Evolutionary conservation across 2,797 vertebrate genomes (phyloP), one percentile per base, ranked within the genome.

Genomic region (Labroides dimidiatus): DNA sequence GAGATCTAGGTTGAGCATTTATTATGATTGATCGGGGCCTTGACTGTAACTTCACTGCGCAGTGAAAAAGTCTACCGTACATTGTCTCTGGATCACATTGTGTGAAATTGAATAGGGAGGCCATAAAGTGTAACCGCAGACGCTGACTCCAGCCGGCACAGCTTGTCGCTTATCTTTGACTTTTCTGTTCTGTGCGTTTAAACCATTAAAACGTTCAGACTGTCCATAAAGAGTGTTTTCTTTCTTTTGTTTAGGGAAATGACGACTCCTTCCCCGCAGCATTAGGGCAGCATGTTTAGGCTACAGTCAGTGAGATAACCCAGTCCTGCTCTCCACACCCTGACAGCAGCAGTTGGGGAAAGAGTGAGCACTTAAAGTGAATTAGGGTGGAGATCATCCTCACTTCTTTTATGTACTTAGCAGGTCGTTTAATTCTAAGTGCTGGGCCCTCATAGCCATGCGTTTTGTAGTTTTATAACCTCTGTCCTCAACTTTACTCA

Each of bases 81-180:
- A 84, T 83, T 74, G 84, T 82, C 68, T 78, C 73, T 50, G 69
- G 73, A 82, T 81, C 77, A 60, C 72, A 85, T 84, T 90, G 89
- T 90, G 87, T 87, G 85, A 89, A 90, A 91, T 66, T 87, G 84
- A 89, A 91, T 86, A 80, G 81, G 60, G 75, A 63, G 73, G 78
- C 71, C 62, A 70, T 90, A 84, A 90, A 91, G 68, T 78, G 63
- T 72, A 89, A 86, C 73, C 39, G 50, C 80, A 91, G 81, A 89
- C 86, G 75, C 49, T 54, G 82, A 84, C 84, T 80, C 57, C 45
- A 76, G 69, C 59, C 58, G 39, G 72, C 58, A 27, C 36, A 66
- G 74, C 60, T 58, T 36, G 58, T 51, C 52, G 60, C 76, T 75
- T 84, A 77, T 86, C 80, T 69, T 52, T 33, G 17, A 63, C 56